phyloP scores from a whole-genome alignment of 2,113 vertebrate species.

The Rhea americana region DNA sequence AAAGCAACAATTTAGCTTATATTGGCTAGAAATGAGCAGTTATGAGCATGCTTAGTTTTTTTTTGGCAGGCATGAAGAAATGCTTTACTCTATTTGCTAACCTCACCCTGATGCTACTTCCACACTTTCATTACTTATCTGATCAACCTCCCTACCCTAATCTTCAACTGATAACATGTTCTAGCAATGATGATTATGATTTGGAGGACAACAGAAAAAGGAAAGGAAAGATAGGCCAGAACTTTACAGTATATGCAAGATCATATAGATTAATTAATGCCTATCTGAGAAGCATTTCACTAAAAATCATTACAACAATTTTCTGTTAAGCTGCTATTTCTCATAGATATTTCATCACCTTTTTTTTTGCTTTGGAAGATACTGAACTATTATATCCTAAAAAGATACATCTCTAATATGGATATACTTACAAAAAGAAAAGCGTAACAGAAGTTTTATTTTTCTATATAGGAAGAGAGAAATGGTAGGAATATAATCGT shows the following conservation, averaged over 20 bases:
- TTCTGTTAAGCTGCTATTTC: background rate
- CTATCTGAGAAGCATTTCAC: background rate
- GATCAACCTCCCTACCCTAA: background rate
- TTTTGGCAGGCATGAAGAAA: background rate
- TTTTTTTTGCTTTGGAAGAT: background rate
- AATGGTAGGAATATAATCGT: background rate
- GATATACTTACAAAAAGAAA: background rate
- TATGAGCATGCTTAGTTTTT: background rate
- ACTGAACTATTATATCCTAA: background rate
- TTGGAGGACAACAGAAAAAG: background rate
- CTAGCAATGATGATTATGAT: background rate
- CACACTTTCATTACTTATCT: background rate
- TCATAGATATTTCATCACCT: background rate
- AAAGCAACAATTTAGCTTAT: constrained; percentile 28
- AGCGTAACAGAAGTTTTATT: background rate
- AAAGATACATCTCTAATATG: background rate
- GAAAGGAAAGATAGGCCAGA: background rate
- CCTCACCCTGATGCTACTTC: too few species aligned
- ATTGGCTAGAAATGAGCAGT: background rate
- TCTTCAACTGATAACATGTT: background rate
- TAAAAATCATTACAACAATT: background rate
- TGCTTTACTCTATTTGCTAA: background rate
- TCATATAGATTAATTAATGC: background rate
- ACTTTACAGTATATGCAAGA: background rate
- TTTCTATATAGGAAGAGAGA: background rate